Base-by-base conservation (phyloP, 2,888 invertebrate species). In the Anorthoa munda region DNA sequence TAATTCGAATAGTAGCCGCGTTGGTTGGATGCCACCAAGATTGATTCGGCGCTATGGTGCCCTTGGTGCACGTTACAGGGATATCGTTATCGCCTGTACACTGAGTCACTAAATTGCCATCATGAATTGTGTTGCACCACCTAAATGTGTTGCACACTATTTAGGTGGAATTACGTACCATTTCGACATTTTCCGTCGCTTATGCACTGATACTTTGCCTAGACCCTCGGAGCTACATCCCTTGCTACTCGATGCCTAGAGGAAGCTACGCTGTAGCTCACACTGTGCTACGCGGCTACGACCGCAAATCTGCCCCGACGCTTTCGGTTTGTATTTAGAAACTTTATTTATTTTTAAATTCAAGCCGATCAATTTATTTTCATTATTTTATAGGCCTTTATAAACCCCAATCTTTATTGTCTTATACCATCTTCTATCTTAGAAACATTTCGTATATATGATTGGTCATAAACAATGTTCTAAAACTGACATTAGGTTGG, bases 311-410 rank as follows among this genome's bases (percentile, higher is more conserved):
- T 4, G 11, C 7, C 18, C 21, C 31, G n/a, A 45, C 11, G 2
- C 11, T 51, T 69, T 77, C 23, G 56, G 31, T 61, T 79, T 79
- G 79, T 79, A 61, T 61, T 75, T 46, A 17, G 15, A 46, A 79
- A 46, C 56, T 51, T 72, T 79, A 75, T 71, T 71, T 71, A 78
- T 78, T 75, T 75, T 63, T 51, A 75, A 78, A 79, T 56, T 78
- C 45, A 46, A 79, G 31, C 72, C 56, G 55, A 72, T 58, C 56
- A 56, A 71, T 78, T 78, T 56, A 1, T 79, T 71, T 75, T 75
- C 72, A 71, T 79, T 71, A 61, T 17, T 13, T 61, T 39, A 23
- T 21, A 23, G 46, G 15, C 58, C 26, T 58, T 39, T 46, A 15
- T 18, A 58, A 77, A 58, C 59, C 39, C 18, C 26, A 26, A 75